Evolutionary conservation across 2,888 invertebrate genomes (phyloP), one percentile per base, ranked within the genome.

Genomic region (Argyresthia goedartella): DNA sequence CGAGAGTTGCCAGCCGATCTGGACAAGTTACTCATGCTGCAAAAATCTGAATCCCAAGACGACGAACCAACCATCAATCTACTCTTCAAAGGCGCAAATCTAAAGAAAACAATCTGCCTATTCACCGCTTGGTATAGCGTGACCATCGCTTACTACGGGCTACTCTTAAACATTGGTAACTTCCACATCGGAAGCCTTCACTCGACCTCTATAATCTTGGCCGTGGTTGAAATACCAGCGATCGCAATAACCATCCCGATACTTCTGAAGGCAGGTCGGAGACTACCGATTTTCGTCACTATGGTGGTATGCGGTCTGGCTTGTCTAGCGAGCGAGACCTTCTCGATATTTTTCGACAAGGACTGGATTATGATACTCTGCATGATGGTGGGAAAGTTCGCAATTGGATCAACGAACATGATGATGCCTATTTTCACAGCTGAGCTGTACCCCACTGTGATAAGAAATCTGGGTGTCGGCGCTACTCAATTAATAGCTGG

Each of bases 301-400:
- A 88, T 94, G 79, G 67, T 92, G 0, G 81, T 89, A 1, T 90
- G 92, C 56, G 94, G 94, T 8, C 61, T 91, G 7, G 91, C 93
- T 11, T 93, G 93, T 66, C 77, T 92, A n/a, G 89, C 88, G 49
- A 89, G 89, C 59, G 85, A 89, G 54, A 61, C 90, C 41, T 81
- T 88, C 14, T 85, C 89, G 52, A 76, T 88, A 54, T 78, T 87
- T 3, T 80, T 84, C 43, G 68, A 88, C 59, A 73, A 90, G 25
- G 88, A 91, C 48, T 93, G 92, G 92, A 67, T 91, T 48, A 90
- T 91, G 73, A 91, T 93, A 44, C 88, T 89, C n/a, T 89, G 93
- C 59, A 88, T 93, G 46, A 93, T 94, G 92, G 87, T 92, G 55
- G 93, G 93, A 65, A 93, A 94, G 79, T 93, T 94, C 63, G 90